These are phyloP conservation scores for Dicaeum eximium DNA, from an alignment of 2,113 vertebrate genomes.

Conservation along the genomic window DNA sequence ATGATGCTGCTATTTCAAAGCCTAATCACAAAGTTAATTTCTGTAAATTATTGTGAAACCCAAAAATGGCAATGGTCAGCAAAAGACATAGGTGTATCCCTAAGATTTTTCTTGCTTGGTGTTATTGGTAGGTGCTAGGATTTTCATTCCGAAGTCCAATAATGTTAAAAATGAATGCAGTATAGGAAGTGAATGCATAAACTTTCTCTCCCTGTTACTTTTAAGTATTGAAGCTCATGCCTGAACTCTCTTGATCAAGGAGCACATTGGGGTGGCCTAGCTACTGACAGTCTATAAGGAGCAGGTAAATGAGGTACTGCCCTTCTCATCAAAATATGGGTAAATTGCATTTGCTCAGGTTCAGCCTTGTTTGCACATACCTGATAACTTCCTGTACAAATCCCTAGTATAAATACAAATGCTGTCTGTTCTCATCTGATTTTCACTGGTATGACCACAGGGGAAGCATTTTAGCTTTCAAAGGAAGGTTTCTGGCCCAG, in stretches of 20 bases:
- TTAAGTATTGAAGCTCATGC: neutral
- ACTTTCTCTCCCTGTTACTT: neutral
- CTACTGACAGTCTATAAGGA: neutral
- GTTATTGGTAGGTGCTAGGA: neutral
- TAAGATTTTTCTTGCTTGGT: neutral
- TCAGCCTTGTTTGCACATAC: neutral
- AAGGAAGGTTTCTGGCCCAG: neutral
- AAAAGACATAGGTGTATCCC: neutral
- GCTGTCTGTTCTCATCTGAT: neutral
- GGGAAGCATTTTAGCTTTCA: neutral
- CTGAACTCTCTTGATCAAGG: neutral
- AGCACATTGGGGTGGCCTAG: neutral
- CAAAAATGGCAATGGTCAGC: neutral
- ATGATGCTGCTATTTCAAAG: neutral
- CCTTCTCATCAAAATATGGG: neutral
- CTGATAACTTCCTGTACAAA: neutral
- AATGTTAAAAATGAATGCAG: neutral
- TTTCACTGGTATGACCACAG: neutral
- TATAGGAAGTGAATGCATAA: neutral
- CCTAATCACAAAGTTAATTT: neutral
- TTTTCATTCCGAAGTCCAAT: neutral
- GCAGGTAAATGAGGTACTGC: neutral
- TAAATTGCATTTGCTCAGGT: neutral
- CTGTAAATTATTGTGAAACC: neutral
- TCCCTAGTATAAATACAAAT: neutral